Evolutionary conservation across 2,113 vertebrate species (phyloP).

Genomic region (Paradoxurus hermaphroditus): DNA sequence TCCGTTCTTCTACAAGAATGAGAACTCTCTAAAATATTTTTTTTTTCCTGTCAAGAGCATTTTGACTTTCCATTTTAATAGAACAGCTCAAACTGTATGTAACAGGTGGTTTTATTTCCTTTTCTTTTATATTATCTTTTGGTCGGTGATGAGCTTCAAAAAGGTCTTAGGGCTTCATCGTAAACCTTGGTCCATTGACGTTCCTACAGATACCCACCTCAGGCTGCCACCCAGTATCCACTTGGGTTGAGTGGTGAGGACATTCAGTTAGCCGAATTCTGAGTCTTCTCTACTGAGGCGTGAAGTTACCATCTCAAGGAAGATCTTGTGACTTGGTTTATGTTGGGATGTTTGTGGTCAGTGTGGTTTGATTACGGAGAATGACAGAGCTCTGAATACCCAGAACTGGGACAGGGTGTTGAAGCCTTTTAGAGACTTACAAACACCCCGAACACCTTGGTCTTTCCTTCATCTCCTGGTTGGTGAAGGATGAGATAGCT

Average conservation of each 20-base stretch:
- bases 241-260: background rate
- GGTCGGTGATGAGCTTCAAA: background rate
- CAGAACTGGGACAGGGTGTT: background rate
- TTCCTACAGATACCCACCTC: background rate
- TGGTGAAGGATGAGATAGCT: background rate
- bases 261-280: background rate
- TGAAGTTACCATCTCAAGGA: background rate
- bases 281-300: background rate
- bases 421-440: background rate
- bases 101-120: conserved; percentile 19
- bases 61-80: conserved; percentile 81
- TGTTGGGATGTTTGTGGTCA: background rate
- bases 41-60: conserved; percentile 79
- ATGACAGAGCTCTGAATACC: background rate
- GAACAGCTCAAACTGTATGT: conserved; percentile 57
- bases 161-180: background rate
- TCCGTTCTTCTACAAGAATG: conserved; percentile 86
- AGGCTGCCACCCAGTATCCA: fast-evolving
- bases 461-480: background rate
- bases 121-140: background rate
- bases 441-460: background rate
- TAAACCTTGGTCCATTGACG: background rate
- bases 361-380: background rate
- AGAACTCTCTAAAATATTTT: conserved; percentile 88
- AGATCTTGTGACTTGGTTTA: background rate